Percentiles rank a stretch among this genome's conserved stretches.
Evolutionary conservation across 1,140 invertebrate genomes (phyloP).

Genomic region (Neodiprion lecontei): DNA sequence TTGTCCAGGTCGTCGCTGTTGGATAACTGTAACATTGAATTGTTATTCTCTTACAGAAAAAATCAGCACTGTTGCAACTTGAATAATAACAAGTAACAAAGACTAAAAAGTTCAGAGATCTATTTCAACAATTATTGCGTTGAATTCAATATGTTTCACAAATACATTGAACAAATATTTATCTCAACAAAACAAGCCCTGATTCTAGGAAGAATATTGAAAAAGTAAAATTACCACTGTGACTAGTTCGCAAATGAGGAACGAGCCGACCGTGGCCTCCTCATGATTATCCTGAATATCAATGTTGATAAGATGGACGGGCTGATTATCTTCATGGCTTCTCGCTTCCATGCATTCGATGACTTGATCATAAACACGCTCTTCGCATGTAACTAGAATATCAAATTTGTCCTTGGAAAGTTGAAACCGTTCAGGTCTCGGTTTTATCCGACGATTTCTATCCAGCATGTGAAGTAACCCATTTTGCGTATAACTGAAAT

Average conservation of each 20-base stretch:
- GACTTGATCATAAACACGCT: conserved; percentile 97
- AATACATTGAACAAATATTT: not conserved
- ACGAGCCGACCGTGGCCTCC: conserved; percentile 99
- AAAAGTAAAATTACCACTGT: conserved; percentile 72
- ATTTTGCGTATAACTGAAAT: conserved; percentile 93
- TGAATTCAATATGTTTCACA: conserved; percentile 8
- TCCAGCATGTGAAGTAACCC: conserved; percentile 98
- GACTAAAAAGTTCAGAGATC: too few species aligned
- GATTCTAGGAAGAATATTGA: conserved; percentile 9
- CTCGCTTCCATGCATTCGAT: conserved; percentile 78
- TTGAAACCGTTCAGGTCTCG: conserved; percentile 94
- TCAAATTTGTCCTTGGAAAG: conserved; percentile 90
- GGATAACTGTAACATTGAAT: conserved; percentile 72
- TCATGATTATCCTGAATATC: conserved; percentile 99
- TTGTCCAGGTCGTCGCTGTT: conserved; percentile 95
- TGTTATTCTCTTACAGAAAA: not conserved
- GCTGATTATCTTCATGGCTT: conserved; percentile 77
- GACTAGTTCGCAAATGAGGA: conserved; percentile 95
- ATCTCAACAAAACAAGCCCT: conserved; percentile 17
- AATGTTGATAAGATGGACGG: conserved; percentile 97
- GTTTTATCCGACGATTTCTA: conserved; percentile 95
- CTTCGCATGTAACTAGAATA: conserved; percentile 97
- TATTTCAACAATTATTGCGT: not conserved
- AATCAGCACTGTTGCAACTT: conserved; percentile 24
- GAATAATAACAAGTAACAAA: conserved; percentile 2